Evolutionary conservation across 2,888 invertebrate species (phyloP).

Genomic region (Sericinus montela): DNA sequence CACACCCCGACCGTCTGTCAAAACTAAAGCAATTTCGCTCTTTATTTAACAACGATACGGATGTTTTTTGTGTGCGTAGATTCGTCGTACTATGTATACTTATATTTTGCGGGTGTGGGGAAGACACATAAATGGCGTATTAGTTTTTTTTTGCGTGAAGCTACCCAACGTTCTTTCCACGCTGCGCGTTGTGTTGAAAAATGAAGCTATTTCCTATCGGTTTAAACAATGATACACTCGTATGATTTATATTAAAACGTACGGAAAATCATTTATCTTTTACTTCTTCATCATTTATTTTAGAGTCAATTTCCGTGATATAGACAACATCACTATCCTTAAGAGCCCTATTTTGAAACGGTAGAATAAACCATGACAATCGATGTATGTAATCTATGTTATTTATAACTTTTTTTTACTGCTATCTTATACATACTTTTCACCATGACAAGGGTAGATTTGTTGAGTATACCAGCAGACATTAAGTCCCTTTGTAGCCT

Average conservation of each 20-base stretch:
- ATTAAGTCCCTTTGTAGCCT: too few relatives aligned
- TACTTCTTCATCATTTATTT: background rate
- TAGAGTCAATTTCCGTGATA: too few relatives aligned
- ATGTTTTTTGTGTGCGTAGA: constrained; percentile 14
- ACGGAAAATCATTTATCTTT: background rate
- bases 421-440: too few relatives aligned
- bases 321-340: too few relatives aligned
- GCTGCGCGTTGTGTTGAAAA: constrained; percentile 64
- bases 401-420: too few relatives aligned
- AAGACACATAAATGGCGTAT: constrained; percentile 68
- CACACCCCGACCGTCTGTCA: constrained; percentile 33
- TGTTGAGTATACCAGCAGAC: too few relatives aligned
- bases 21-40: constrained; percentile 26
- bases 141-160: constrained; percentile 66
- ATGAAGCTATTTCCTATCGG: constrained; percentile 61
- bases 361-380: too few relatives aligned
- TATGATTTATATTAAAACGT: constrained; percentile 15
- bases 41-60: constrained; percentile 24
- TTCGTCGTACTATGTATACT: constrained; percentile 24
- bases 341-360: too few relatives aligned
- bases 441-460: too few relatives aligned
- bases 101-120: constrained; percentile 33
- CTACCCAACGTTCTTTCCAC: constrained; percentile 51
- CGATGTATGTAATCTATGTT: too few relatives aligned
- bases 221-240: constrained; percentile 53